These are phyloP conservation scores for Cacoxenus indagator DNA, from an alignment of 2,888 invertebrate genomes.

Conservation along the genomic window DNA sequence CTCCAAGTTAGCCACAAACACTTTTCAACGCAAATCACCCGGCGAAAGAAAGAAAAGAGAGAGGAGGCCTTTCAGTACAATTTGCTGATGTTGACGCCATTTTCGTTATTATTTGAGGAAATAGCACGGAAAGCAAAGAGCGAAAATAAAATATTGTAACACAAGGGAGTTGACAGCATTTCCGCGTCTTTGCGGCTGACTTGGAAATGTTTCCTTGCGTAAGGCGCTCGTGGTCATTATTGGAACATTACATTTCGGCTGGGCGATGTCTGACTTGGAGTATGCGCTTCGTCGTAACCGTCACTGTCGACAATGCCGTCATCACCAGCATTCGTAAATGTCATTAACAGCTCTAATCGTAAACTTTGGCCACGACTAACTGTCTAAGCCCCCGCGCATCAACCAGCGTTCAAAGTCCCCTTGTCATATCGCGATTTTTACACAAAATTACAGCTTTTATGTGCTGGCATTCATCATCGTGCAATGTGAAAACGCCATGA, in stretches of 20 bases:
- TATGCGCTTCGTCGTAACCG: neutral
- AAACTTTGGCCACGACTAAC: slow-evolving; percentile 48
- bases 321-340: slow-evolving; percentile 60
- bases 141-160: neutral
- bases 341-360: slow-evolving; percentile 64
- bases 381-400: slow-evolving; percentile 15
- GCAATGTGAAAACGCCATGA: slow-evolving; percentile 51
- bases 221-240: slow-evolving; percentile 50
- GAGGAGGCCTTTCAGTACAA: slow-evolving; percentile 35
- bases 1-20: neutral
- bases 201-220: neutral
- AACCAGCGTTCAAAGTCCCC: neutral
- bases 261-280: neutral
- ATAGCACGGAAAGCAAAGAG: neutral
- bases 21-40: neutral
- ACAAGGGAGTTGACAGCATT: slow-evolving; percentile 40
- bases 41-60: neutral
- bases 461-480: slow-evolving; percentile 58
- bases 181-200: slow-evolving; percentile 44
- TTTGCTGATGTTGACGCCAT: slow-evolving; percentile 62
- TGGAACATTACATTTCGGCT: slow-evolving; percentile 53
- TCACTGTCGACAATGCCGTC: slow-evolving; percentile 22
- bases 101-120: slow-evolving; percentile 45
- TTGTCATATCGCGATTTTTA: slow-evolving; percentile 39
- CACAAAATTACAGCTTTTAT: slow-evolving; percentile 62